Evolutionary conservation across 2,888 invertebrate genomes (phyloP).

Genomic region (Parthenolecanium corni): DNA sequence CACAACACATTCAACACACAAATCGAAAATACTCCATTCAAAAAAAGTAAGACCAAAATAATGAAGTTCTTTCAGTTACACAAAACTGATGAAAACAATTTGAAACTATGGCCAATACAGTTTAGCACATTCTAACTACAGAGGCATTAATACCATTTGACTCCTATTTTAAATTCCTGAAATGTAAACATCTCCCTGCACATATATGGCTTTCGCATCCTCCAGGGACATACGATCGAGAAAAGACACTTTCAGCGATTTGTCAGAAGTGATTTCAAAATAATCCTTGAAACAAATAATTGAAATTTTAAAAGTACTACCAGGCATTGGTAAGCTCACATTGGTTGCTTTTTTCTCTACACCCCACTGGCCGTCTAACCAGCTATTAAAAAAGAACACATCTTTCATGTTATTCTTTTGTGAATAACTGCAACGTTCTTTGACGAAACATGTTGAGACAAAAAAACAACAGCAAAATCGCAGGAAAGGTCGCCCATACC

Average conservation of each 20-base stretch:
- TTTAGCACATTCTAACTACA: too few relatives aligned
- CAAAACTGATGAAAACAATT: too few relatives aligned
- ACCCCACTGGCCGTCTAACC: slow-evolving; percentile 5
- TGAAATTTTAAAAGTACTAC: not conserved
- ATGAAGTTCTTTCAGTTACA: too few relatives aligned
- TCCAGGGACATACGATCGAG: not conserved
- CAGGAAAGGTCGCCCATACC: too few relatives aligned
- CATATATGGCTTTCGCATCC: not conserved
- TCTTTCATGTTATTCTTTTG: slow-evolving; percentile 4
- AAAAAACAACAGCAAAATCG: too few relatives aligned
- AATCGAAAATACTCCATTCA: too few relatives aligned
- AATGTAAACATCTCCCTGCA: slow-evolving; percentile 6
- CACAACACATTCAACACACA: too few relatives aligned
- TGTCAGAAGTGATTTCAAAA: not conserved
- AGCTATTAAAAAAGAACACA: slow-evolving; percentile 12
- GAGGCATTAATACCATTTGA: too few relatives aligned
- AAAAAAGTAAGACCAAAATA: too few relatives aligned
- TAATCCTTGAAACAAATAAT: slow-evolving; percentile 1
- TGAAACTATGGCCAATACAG: too few relatives aligned
- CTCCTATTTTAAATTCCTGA: too few relatives aligned
- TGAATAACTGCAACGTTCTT: slow-evolving; percentile 11
- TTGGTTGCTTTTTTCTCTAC: not conserved
- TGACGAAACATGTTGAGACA: too few relatives aligned
- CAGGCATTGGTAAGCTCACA: slow-evolving; percentile 6
- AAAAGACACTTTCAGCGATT: not conserved